These are phyloP conservation scores for Parauchenoglanis ngamensis DNA, from an alignment of 2,797 vertebrate genomes.

Conservation along the genomic window DNA sequence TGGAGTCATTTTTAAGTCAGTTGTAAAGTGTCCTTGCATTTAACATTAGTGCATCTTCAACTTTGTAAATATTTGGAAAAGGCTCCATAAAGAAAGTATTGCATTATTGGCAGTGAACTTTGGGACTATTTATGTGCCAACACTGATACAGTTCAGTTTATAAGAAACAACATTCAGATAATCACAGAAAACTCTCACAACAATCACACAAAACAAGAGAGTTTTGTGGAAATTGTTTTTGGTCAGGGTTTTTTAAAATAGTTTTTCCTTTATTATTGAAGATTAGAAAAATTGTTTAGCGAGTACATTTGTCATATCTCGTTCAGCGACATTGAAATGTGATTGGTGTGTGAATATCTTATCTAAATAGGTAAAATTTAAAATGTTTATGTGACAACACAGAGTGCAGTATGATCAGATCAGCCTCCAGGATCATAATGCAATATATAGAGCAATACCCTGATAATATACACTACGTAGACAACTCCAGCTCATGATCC, in stretches of 20 bases:
- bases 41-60: background rate
- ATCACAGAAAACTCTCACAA: background rate
- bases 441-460: background rate
- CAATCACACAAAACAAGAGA: background rate
- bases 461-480: background rate
- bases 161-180: background rate
- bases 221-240: background rate
- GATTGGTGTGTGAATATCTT: background rate
- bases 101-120: background rate
- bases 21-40: background rate
- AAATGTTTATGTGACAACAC: background rate
- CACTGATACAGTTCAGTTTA: background rate
- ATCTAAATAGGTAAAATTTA: background rate
- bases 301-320: background rate
- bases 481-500: background rate
- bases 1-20: background rate
- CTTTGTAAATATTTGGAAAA: background rate
- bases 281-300: too few relatives aligned
- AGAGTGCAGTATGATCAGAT: background rate
- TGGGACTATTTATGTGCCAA: background rate
- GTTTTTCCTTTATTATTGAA: background rate
- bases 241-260: too few relatives aligned
- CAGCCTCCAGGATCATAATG: too few relatives aligned
- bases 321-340: background rate
- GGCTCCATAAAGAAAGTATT: background rate